Evolutionary conservation across 2,888 invertebrate genomes (phyloP), one percentile per base, ranked within the genome.

Genomic region (Nipponacmea schrenckii): DNA sequence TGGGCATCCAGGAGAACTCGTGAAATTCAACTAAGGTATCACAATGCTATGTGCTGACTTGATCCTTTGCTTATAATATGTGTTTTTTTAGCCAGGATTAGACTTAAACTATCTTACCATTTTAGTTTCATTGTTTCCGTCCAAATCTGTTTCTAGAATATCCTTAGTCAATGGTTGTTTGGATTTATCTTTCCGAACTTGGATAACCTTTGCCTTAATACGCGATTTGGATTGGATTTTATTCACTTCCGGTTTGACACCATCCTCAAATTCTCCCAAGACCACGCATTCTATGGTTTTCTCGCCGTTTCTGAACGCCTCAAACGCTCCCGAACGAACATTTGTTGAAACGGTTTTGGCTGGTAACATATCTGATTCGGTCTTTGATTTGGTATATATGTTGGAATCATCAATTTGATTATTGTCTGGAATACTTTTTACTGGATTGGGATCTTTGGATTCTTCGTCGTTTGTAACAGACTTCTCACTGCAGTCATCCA

Each of bases 401-500:
- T 5, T 39, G 39, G 39, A 8, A 39, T 5, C 39, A 10, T 39
- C 39, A 39, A 39, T 39, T 10, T 1, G 31, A 39, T 66, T 62
- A 27, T 27, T 45, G n/a, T 27, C 62, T 27, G 62, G 62, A 62
- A 56, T 46, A 39, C 45, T 39, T 10, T 72, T 69, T 3, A 44
- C 15, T 48, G 27, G 26, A 39, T 39, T 10, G 3, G 10, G 10
- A 39, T 10, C 39, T 39, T 39, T 39, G 4, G 39, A 5, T 7
- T 39, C 39, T 39, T 39, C 39, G 1, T 8, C 10, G 5, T 39
- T 39, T 39, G 39, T 39, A 39, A 39, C 8, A 39, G 39, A 39
- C 39, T 39, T 39, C 39, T 39, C 39, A 1, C 39, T 39, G 8
- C 8, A 39, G 1, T 7, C 8, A 39, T 39, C 8, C 10, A 39